Evolutionary conservation across 1,140 invertebrate species (phyloP), one percentile per base, ranked within the genome.

Genomic region (Orius insidiosus): DNA sequence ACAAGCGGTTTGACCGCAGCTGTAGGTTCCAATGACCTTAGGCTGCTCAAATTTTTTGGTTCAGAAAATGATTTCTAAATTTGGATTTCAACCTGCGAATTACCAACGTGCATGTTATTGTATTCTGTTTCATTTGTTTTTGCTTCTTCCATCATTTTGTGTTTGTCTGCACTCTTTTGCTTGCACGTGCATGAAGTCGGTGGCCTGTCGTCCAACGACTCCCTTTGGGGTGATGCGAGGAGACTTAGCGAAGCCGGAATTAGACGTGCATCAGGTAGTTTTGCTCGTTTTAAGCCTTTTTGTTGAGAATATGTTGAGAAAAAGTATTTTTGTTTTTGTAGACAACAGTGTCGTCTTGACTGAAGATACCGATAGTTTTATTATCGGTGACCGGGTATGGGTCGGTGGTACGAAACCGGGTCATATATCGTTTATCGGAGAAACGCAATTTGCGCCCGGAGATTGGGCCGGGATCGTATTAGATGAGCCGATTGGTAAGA

Each of bases 381-480:
- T 90, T 55, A 87, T 96, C 57, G 92, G 92, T 34, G 85, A 97
- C 59, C 69, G 79, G 53, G 84, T 97, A 53, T 97, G 84, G 81
- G 90, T 98, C 24, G 87, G 88, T 57, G 92, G 92, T 32, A 80
- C 76, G n/a, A 94, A 95, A 60, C 80, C 88, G 3, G 94, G 93
- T 19, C 74, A 78, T 56, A 95, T 98, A 53, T 89, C 92, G 18
- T 98, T 86, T 62, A 90, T 98, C 50, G 95, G 95, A n/a, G 92
- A 96, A 61, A 94, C 93, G 31, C 78, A 89, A 59, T 98, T 98
- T 64, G 92, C 85, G 15, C 76, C 83, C 30, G 93, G 93, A 53
- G 85, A 93, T 48, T 98, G 93, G 93, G 92, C 89, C 55, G 94
- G 94, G 33, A 80, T 98, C 45, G 89, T 93, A 31, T 72, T 98